Percentiles rank a stretch among this genome's conserved stretches.
These are phyloP conservation scores for Agonopterix heracliana DNA, from an alignment of 2,888 invertebrate species.

Conservation along the genomic window DNA sequence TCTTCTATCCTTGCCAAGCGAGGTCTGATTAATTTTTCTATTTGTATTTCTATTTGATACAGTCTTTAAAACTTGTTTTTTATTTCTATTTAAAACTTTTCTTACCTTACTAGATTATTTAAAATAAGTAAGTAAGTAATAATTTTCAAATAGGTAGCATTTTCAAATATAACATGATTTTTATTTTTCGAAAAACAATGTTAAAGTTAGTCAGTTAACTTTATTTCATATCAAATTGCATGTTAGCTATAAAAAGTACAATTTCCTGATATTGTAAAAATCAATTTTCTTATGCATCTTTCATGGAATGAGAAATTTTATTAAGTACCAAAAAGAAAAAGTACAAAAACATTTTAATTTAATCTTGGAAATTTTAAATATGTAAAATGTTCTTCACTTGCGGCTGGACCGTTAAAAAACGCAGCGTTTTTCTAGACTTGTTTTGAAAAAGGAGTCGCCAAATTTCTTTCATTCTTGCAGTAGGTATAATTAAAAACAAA, in stretches of 20 bases:
- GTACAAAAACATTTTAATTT: background rate
- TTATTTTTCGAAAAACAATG: too few species aligned
- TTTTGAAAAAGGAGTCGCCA: slow-evolving; percentile 31
- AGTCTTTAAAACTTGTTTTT: too few species aligned
- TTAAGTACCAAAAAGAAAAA: background rate
- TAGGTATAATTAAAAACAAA: slow-evolving; percentile 6
- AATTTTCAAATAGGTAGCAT: too few species aligned
- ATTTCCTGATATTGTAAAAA: background rate
- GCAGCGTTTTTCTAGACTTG: slow-evolving; percentile 29
- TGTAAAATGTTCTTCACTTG: background rate
- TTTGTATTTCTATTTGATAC: too few species aligned
- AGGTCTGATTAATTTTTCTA: too few species aligned
- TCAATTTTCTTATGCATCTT: background rate
- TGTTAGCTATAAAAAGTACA: background rate
- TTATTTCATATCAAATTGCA: too few species aligned
- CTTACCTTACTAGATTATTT: too few species aligned
- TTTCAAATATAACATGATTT: too few species aligned
- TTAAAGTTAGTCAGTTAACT: too few species aligned
- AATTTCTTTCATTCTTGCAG: slow-evolving; percentile 29
- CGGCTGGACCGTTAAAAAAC: slow-evolving; percentile 32
- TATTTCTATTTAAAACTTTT: too few species aligned
- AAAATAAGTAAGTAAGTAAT: too few species aligned
- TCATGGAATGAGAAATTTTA: background rate
- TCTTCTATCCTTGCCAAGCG: background rate
- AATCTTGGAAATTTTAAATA: background rate